Base-by-base conservation (phyloP, 30 jellyfish, hydroid and myxozoan species). In the Hydractinia echinata region DNA sequence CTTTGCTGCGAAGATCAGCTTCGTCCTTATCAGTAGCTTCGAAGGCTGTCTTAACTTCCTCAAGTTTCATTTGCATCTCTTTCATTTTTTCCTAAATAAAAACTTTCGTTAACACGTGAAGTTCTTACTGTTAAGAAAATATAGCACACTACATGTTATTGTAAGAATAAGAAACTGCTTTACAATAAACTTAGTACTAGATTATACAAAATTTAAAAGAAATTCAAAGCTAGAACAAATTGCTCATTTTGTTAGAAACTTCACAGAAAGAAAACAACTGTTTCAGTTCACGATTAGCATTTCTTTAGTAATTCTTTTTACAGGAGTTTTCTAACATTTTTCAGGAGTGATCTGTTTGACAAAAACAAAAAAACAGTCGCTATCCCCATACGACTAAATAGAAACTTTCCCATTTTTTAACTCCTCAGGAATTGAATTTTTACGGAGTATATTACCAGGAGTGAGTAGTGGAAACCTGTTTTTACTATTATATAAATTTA, bases 1-100 rank as follows among this genome's bases (percentile, higher is more conserved):
- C 98, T 58, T 92, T 92, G 19, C 82, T 89, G 53, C 86, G 87
- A 8, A 92, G 85, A 20, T 87, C 95, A 19, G 54, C 67, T 68
- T 92, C 98, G 10, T 81, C 85, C 79, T 92, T 80, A 60, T 92
- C 95, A 39, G 85, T 68, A 44, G 72, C 96, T 58, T 82, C 84
- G 84, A 79, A 86, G 9, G 78, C 95, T 19, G 72, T 70, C 61
- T 82, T 83, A 51, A 83, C 82, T 53, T 67, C 73, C 52, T 86
- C 84, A 71, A 86, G 66, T 66, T 87, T 84, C 20, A 79, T 50
- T 68, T 92, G 94, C 68, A 92, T 88, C 14, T 60, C 89, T 49
- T 81, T 85, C 79, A 90, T 84, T 72, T 82, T 76, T 64, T 83
- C 84, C 98, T 92, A 44, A 72, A 64, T 13, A 64, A 44, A 64